Conservation (phyloP, 35 echinoderm and acorn worm species). For the Ophiothrix spiculata region DNA sequence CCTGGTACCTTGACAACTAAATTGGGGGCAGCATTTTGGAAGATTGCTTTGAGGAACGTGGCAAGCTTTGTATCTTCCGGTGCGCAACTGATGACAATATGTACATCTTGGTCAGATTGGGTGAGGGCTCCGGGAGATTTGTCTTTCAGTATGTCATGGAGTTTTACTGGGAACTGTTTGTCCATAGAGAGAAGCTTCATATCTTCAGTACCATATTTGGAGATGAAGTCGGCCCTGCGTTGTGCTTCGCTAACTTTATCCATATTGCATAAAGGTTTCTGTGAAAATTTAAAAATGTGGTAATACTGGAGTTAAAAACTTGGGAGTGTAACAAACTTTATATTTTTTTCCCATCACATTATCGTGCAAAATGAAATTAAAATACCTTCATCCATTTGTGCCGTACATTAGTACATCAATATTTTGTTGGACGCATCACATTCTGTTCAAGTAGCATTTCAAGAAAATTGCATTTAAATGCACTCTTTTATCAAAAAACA, state of each 20-base stretch:
- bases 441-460: no score
- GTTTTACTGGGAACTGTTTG: neutral
- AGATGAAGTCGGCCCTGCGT: slow-evolving; percentile 17
- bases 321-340: no score
- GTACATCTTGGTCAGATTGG: neutral
- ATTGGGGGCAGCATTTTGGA: slow-evolving; percentile 12
- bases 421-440: no score
- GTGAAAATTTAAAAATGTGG: neutral
- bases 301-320: no score
- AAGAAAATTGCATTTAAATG: no score
- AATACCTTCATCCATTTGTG: no score
- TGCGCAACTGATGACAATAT: slow-evolving; percentile 52
- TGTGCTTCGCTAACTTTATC: neutral
- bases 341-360: no score
- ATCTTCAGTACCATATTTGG: neutral
- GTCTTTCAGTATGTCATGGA: neutral
- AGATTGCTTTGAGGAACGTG: slow-evolving; percentile 6
- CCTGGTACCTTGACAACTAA: slow-evolving; percentile 24
- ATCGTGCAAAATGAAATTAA: no score
- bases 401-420: no score
- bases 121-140: neutral
- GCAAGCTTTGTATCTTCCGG: slow-evolving; percentile 52
- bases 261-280: neutral
- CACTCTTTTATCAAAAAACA: no score
- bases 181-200: slow-evolving; percentile 2